These are phyloP conservation scores for Hemiscyllium ocellatum DNA, from an alignment of 2,113 vertebrate genomes.

Conservation along the genomic window DNA sequence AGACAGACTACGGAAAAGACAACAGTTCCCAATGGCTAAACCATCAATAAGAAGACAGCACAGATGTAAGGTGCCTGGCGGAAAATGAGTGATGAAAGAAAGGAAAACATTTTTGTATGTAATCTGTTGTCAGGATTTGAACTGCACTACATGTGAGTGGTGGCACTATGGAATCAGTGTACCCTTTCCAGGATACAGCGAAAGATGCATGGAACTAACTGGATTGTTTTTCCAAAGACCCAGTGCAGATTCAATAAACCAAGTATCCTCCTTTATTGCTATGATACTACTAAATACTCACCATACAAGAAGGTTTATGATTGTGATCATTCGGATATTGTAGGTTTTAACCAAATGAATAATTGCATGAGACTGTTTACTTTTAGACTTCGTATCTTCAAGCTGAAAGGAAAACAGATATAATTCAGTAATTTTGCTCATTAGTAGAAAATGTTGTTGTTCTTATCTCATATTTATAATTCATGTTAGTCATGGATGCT, in stretches of 20 bases:
- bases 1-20: too few species aligned
- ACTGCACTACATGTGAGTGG: too few species aligned
- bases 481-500: too few species aligned
- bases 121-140: too few species aligned
- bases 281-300: not conserved
- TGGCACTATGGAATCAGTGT: too few species aligned
- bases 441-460: not conserved
- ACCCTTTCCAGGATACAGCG: not conserved
- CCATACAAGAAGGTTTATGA: constrained; percentile 3
- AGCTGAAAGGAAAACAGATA: not conserved
- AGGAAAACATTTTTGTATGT: too few species aligned
- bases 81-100: too few species aligned
- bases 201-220: not conserved
- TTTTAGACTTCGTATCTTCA: not conserved
- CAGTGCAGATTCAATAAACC: not conserved
- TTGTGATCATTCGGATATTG: not conserved
- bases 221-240: not conserved
- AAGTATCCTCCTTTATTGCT: not conserved
- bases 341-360: constrained; percentile 8
- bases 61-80: too few species aligned
- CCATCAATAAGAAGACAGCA: too few species aligned
- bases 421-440: not conserved
- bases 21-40: too few species aligned
- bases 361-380: not conserved
- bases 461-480: not conserved